Evolutionary conservation across 2,888 invertebrate genomes (phyloP), one percentile per base, ranked within the genome.

Genomic region (Andrena chrysosceles): DNA sequence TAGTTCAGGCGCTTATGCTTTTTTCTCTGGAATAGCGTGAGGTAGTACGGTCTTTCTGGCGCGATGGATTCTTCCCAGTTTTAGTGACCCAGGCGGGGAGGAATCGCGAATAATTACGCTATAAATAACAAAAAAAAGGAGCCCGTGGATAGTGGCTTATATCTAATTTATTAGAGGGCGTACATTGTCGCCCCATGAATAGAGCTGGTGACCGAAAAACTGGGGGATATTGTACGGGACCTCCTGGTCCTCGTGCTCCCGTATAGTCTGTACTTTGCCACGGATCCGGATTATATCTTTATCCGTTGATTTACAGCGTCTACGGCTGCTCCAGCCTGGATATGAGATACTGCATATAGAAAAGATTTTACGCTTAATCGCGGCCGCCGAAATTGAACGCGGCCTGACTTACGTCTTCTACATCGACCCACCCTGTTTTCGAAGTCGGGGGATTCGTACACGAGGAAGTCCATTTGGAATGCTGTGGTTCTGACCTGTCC

Each of bases 261-360:
- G 68, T 71, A 60, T 66, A 64, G 77, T 73, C 80, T 82, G 67
- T 77, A 68, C 75, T 67, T 66, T 33, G 62, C 78, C 74, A 71
- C 69, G 56, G 56, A 77, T 82, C 84, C 75, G 82, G 87, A 86
- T 88, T 87, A 87, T 77, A 69, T 75, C 77, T 77, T 88, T 86
- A 88, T 88, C 88, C 86, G 68, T 69, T 88, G 88, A 87, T 84
- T 86, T 86, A 88, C 74, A 78, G 63, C 80, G 71, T 74, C 77
- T 67, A 72, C 74, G 73, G 71, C 77, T 63, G 64, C 62, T 35
- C 63, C 48, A 35, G 26, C 26, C 71, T 35, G 35, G 77, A 72
- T 77, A 81, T 86, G 82, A 87, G 86, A 86, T 86, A 85, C 87
- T 87, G 86, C 86, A 82, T 78, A 84, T 88, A 84, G 88, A 78